Evolutionary conservation across 2,113 vertebrate genomes (phyloP), one percentile per base, ranked within the genome.

Genomic region (Limnothrissa miodon): DNA sequence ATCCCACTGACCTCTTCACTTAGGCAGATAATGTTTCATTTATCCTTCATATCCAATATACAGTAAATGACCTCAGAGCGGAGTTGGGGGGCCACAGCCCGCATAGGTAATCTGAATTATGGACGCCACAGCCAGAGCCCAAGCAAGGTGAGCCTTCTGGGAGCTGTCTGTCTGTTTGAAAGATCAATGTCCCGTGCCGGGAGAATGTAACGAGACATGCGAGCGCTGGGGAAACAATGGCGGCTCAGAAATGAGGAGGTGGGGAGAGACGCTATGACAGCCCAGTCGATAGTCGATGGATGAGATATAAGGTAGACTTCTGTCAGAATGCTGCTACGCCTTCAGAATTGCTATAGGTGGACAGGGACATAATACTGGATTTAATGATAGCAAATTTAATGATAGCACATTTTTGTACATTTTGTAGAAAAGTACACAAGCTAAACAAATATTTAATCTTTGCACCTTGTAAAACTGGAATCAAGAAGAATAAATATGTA

Each of bases 91-190:
- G 9, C 62, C 62, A 33, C 62, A 36, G 66, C 29, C 66, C 36
- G 66, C 66, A 74, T 74, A 15, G 66, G 66, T 74, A 33, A 74
- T 74, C 29, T 74, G 66, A 74, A 74, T 36, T 74, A 74, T 74
- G 66, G 66, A 33, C 29, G 11, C 66, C 59, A 33, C 13, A 25
- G 59, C 59, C n/a, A 25, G 1, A 25, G 59, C 59, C 66, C 2
- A 23, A 19, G 51, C 51, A 23, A 56, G 51, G 51, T 56, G 51
- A 56, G 25, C 66, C 66, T 74, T 33, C 66, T 10, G 66, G 66
- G 66, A 74, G 15, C 66, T 36, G 66, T 74, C 66, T 74, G 66
- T 74, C 66, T 33, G 66, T 56, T 19, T 36, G 29, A 15, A 74
- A 74, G 66, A 74, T 74, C 66, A 74, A 74, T 74, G 66, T 36